Evolutionary conservation across 2,888 invertebrate species (phyloP), one percentile per base, ranked within the genome.

Genomic region (Villa cingulata): DNA sequence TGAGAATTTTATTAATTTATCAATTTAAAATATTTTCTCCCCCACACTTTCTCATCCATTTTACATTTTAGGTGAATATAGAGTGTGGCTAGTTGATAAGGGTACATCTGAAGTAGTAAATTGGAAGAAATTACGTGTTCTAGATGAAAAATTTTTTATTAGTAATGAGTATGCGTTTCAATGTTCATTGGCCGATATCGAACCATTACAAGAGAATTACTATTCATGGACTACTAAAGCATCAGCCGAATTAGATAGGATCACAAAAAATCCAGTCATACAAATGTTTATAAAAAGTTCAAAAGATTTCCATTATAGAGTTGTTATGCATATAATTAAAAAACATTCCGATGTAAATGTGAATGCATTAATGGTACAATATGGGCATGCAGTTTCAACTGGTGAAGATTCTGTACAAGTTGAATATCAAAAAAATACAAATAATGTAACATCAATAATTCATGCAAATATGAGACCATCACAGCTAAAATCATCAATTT

Each of bases 21-120:
- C 23, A 23, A 6, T 23, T 7, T 23, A 23, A n/a, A n/a, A 23
- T 23, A 23, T 6, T 23, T 23, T 23, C 23, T 23, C 23, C n/a
- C n/a, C n/a, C n/a, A n/a, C 10, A 27, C 2, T 27, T 27, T 27
- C 10, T 27, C 10, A 27, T 27, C 4, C 9, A 27, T 27, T 2
- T 27, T 27, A 27, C 6, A 27, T 32, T 32, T 32, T 14, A 32
- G 29, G 29, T 32, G 53, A 46, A 36, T 57, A 62, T 12, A 17
- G 49, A 0, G 58, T 68, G 17, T 64, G 58, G 29, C 56, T 67
- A 15, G 63, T 66, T 5, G 89, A 90, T 60, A 73, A 75, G 52
- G 85, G 80, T 0, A 65, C 65, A 36, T 66, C 69, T 2, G 76
- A 80, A 56, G 71, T 66, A 0, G 71, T 83, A 0, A 61, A 66